Evolutionary conservation across 2,797 vertebrate species (phyloP), one percentile per base, ranked within the genome.

Genomic region (Coendou prehensilis): DNA sequence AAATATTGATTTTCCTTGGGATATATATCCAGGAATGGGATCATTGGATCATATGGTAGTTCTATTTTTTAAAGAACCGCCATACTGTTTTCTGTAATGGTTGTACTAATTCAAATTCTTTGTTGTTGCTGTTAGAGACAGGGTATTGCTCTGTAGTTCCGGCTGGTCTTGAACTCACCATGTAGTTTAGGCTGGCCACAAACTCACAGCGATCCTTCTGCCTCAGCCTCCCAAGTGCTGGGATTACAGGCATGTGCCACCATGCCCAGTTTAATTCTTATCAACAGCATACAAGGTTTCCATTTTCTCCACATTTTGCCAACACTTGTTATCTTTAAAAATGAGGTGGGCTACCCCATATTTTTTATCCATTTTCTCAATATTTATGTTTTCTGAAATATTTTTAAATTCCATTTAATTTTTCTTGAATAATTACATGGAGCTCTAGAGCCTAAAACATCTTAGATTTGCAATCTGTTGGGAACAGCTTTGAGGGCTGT

Each of bases 301-400:
- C 47, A 28, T 14, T 50, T 30, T 50, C 47, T 33, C 41, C 73
- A 61, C 37, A 41, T 45, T 50, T 47, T 76, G 45, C 10, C 45
- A 47, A 26, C 23, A 50, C 5, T 76, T 75, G 3, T 33, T 81
- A 45, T 17, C 23, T 45, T 63, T 83, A 41, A 63, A 93, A 93
- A 61, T 73, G 67, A 91, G 20, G 2, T 95, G 14, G 17, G 14
- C 50, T 33, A 69, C 10, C 18, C 8, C 57, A 30, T 69, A 67
- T 79, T 89, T 93, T 64, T 89, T 30, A 73, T 20, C 82, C 28
- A 5, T 86, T 96, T 89, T 83, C 76, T 87, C 56, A 69, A 6
- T 89, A 69, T 95, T 85, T 85, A 15, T 82, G 3, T 93, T 89
- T 93, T 56, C 63, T 81, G 76, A 41, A 64, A 82, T 76, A 86